These are phyloP conservation scores for Probosciger aterrimus DNA, from an alignment of 2,113 vertebrate species.

Conservation along the genomic window DNA sequence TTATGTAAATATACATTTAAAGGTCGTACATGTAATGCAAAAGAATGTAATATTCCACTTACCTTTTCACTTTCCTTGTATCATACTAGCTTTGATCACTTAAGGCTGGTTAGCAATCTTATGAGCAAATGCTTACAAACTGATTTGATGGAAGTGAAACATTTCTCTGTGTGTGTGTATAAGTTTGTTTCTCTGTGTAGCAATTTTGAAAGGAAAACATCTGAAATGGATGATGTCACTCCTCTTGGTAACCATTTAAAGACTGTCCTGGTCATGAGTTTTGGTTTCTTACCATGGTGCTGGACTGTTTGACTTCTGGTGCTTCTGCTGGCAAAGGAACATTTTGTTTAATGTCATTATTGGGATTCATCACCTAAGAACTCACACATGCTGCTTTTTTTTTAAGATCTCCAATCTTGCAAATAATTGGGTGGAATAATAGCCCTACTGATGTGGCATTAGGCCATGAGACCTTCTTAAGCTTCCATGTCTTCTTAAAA, in stretches of 20 bases:
- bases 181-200: background rate
- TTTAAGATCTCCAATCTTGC: background rate
- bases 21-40: background rate
- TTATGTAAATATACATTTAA: background rate
- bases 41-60: background rate
- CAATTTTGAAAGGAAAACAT: background rate
- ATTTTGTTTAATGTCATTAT: background rate
- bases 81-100: background rate
- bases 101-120: background rate
- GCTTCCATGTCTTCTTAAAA: background rate
- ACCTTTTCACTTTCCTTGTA: background rate
- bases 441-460: background rate
- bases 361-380: background rate
- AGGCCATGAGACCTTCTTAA: background rate
- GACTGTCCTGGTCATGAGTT: background rate
- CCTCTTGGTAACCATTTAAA: background rate
- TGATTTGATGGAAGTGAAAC: background rate
- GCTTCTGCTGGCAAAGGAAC: background rate
- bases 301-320: background rate
- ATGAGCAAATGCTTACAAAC: background rate
- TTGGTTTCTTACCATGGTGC: background rate
- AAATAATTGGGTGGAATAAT: background rate
- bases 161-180: background rate
- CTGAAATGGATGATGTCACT: background rate
- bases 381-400: background rate